A percentile compares a stretch with the other conserved stretches of the same genome.
phyloP scores from a whole-genome alignment of 37 sponge, comb jelly and placozoan genomes.

The Sycon ciliatum region DNA sequence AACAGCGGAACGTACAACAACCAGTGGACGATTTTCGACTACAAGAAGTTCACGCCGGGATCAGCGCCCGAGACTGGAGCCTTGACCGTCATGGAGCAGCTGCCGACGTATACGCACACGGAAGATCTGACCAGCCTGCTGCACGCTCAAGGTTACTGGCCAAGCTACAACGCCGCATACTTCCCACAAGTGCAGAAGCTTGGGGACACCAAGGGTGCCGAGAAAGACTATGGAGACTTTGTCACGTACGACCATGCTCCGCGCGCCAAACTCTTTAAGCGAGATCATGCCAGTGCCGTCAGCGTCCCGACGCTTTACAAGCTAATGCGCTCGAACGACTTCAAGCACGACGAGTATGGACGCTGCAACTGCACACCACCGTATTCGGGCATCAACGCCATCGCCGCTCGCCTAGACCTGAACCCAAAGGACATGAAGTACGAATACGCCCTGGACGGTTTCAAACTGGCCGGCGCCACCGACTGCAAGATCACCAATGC shows the following conservation, averaged over 20 bases:
- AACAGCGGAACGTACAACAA: slow-evolving; percentile 81
- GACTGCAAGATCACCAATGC: slow-evolving; percentile 53
- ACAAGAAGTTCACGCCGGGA: slow-evolving; percentile 60
- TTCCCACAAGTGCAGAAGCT: no score
- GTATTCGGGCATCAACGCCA: slow-evolving; percentile 71
- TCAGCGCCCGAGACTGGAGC: slow-evolving; percentile 17
- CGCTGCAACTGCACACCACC: slow-evolving; percentile 87
- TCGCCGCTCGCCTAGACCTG: slow-evolving; percentile 84
- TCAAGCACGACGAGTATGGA: slow-evolving; percentile 79
- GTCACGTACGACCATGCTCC: slow-evolving; percentile 70
- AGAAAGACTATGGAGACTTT: slow-evolving; percentile 75
- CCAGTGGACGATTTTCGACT: slow-evolving; percentile 91
- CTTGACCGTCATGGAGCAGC: slow-evolving; percentile 82
- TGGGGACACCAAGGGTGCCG: no score
- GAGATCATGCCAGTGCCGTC: no score
- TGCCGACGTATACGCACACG: slow-evolving; percentile 40
- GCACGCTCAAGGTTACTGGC: slow-evolving; percentile 69
- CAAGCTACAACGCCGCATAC: slow-evolving; percentile 91
- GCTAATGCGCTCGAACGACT: slow-evolving; percentile 95
- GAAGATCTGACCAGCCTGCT: slow-evolving; percentile 64
- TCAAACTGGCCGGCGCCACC: slow-evolving; percentile 77
- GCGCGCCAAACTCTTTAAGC: slow-evolving; percentile 71
- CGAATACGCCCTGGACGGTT: slow-evolving; percentile 61
- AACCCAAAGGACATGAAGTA: slow-evolving; percentile 83
- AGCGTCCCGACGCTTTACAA: no score